Conservation (phyloP, 2,888 invertebrate genomes). For the Clitarchus hookeri region DNA sequence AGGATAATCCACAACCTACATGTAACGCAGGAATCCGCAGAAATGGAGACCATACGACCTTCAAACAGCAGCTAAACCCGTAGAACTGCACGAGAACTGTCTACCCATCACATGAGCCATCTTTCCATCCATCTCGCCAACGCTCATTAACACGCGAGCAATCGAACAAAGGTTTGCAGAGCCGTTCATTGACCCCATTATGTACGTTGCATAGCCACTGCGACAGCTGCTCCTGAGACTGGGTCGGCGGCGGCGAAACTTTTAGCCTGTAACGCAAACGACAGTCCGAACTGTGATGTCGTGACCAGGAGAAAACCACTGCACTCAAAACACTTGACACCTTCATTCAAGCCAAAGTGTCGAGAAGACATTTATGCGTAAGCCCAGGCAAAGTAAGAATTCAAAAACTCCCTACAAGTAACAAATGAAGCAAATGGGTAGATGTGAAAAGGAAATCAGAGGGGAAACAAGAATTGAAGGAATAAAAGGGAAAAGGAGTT, state of each 20-base stretch:
- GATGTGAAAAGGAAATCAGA: background rate
- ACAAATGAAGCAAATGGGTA: background rate
- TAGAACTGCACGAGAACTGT: background rate
- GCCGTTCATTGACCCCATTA: slow-evolving; percentile 86
- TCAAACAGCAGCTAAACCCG: background rate
- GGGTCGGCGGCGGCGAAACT: slow-evolving; percentile 70
- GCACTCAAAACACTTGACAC: background rate
- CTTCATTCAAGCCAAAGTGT: background rate
- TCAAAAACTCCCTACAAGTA: background rate
- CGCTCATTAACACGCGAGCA: slow-evolving; percentile 88
- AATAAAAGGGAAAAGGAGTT: background rate
- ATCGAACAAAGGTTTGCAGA: slow-evolving; percentile 90
- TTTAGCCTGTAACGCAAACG: slow-evolving; percentile 62
- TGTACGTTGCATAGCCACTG: slow-evolving; percentile 94
- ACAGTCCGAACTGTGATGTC: background rate
- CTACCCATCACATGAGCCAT: slow-evolving; percentile 81
- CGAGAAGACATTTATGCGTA: background rate
- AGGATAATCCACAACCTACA: background rate
- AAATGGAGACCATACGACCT: background rate
- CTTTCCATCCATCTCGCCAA: slow-evolving; percentile 94
- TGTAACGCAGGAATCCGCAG: background rate
- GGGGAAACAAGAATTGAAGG: background rate
- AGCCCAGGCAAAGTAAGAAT: background rate
- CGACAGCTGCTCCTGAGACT: slow-evolving; percentile 69
- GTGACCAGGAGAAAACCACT: background rate